Conservation (phyloP, 2,113 vertebrate genomes). For the Macrotus californicus region DNA sequence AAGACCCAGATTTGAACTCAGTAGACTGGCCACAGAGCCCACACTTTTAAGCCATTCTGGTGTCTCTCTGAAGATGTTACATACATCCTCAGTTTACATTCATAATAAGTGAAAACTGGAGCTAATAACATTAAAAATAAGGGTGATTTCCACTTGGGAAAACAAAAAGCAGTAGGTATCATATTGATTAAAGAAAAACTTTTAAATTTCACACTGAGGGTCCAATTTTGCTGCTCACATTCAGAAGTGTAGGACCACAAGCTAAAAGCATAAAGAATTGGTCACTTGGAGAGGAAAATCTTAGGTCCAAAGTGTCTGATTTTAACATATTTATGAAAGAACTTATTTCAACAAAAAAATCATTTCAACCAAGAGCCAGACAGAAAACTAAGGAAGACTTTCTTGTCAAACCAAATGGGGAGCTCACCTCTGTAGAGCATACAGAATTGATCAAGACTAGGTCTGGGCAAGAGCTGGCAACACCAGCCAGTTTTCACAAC, state of each 20-base stretch:
- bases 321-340: background rate
- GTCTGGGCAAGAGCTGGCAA: background rate
- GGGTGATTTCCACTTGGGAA: background rate
- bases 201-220: background rate
- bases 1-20: background rate
- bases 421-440: background rate
- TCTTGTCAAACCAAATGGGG: background rate
- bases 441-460: background rate
- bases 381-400: background rate
- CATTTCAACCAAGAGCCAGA: background rate
- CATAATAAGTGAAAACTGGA: background rate
- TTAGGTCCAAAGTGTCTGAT: background rate
- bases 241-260: background rate
- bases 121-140: background rate
- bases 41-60: background rate
- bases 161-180: background rate
- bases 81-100: background rate
- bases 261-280: background rate
- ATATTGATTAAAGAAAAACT: background rate
- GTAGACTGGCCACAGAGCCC: background rate
- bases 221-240: background rate
- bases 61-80: background rate
- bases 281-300: background rate
- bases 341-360: background rate
- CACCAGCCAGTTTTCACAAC: slow-evolving; percentile 35